Conservation (phyloP, 2,113 vertebrate species). For the Octodon degus region DNA sequence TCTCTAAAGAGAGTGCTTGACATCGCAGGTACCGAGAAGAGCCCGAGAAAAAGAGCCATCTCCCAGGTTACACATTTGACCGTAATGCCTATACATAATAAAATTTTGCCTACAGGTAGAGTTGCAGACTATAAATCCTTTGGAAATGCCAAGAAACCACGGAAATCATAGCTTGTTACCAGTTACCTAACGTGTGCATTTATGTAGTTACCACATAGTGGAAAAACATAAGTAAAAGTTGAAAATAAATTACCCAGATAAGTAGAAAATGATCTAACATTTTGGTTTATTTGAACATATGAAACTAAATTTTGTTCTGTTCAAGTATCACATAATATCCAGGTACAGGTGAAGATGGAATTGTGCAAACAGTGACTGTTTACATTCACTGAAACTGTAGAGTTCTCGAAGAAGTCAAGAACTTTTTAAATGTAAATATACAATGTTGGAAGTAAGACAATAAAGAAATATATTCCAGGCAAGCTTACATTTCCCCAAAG, state of each 20-base stretch:
- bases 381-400: constrained; percentile 1
- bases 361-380: background rate
- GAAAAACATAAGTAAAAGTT: background rate
- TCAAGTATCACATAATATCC: background rate
- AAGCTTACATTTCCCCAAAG: background rate
- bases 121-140: background rate
- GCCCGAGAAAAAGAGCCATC: background rate
- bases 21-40: background rate
- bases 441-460: background rate
- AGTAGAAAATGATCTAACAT: background rate
- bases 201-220: background rate
- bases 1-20: background rate
- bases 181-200: background rate
- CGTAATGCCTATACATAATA: background rate
- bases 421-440: background rate
- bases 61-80: background rate
- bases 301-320: constrained; percentile 30
- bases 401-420: background rate
- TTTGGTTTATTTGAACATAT: constrained; percentile 19
- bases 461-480: background rate
- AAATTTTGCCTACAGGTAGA: background rate
- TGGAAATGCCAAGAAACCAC: background rate
- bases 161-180: constrained; percentile 4
- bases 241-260: background rate
- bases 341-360: background rate